These are phyloP conservation scores for Microctonus hyperodae DNA, from an alignment of 2,888 invertebrate species.

Conservation along the genomic window DNA sequence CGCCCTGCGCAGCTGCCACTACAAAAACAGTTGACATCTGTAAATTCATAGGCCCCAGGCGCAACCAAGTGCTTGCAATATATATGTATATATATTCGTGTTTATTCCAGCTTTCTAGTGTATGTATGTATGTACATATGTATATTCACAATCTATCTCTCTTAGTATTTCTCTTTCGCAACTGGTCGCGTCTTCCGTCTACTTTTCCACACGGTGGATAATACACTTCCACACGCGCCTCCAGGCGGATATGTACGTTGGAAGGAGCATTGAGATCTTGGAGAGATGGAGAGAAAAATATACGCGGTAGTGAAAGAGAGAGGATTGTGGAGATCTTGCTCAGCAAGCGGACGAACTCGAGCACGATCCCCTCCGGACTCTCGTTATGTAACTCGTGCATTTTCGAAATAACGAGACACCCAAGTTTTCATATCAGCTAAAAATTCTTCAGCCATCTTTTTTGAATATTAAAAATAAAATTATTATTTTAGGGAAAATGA, in stretches of 20 bases:
- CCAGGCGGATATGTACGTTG: conserved; percentile 15
- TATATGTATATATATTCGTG: conserved; percentile 27
- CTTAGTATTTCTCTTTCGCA: not conserved
- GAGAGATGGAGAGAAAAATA: not conserved
- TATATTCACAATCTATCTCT: conserved; percentile 10
- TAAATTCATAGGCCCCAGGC: conserved; percentile 45
- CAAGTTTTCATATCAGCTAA: conserved; percentile 19
- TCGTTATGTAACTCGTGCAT: conserved; percentile 24
- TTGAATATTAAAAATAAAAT: conserved; percentile 5
- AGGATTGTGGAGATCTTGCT: conserved; percentile 40
- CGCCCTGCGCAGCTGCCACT: conserved; percentile 53
- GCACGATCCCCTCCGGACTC: conserved; percentile 20
- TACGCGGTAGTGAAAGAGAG: not conserved
- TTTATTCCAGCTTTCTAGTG: conserved; percentile 23
- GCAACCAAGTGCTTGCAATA: conserved; percentile 27
- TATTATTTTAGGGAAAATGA: not conserved
- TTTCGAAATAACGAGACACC: conserved; percentile 29
- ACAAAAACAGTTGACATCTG: conserved; percentile 59
- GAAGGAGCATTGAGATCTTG: conserved; percentile 11
- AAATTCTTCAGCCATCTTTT: conserved; percentile 1
- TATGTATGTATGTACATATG: too few relatives aligned
- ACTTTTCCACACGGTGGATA: not conserved
- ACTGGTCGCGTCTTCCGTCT: not conserved
- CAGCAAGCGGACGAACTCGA: conserved; percentile 36
- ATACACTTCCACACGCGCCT: conserved; percentile 24